These are phyloP conservation scores for Salvelinus sp. DNA, from an alignment of 2,113 vertebrate genomes.

Conservation along the genomic window DNA sequence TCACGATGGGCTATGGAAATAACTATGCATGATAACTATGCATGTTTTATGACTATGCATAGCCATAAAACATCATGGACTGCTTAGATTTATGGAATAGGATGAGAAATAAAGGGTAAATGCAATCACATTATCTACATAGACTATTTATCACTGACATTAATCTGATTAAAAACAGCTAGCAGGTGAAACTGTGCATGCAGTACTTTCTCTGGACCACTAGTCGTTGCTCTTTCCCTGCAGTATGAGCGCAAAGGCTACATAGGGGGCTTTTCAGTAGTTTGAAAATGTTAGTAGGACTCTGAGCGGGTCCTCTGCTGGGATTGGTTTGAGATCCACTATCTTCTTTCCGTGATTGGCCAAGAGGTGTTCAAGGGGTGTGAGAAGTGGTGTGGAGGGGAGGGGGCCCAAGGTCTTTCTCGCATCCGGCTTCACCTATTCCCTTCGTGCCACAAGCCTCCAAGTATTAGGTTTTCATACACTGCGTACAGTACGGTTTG, in stretches of 20 bases:
- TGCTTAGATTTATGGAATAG: no score
- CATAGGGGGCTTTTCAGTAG: background rate
- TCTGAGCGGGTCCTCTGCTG: constrained; percentile 16
- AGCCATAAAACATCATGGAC: no score
- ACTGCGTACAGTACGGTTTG: constrained; percentile 20
- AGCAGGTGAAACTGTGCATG: background rate
- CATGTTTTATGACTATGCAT: no score
- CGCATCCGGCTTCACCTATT: constrained; percentile 1
- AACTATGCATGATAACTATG: no score
- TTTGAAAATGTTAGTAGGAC: background rate
- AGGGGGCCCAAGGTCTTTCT: background rate
- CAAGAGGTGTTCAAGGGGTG: constrained; percentile 45
- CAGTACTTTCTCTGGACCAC: background rate
- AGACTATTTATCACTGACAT: no score
- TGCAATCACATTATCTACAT: no score
- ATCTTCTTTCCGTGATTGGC: constrained; percentile 34
- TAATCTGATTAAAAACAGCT: no score
- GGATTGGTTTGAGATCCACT: constrained; percentile 25
- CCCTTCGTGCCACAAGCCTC: constrained; percentile 13
- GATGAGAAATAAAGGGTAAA: no score
- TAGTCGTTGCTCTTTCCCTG: background rate
- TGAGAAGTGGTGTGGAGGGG: constrained; percentile 16
- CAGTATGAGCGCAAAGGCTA: background rate
- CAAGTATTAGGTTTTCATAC: constrained; percentile 21
- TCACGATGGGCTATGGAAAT: no score